These are phyloP conservation scores for Xestia sexstrigata DNA, from an alignment of 2,888 invertebrate species.

Conservation along the genomic window DNA sequence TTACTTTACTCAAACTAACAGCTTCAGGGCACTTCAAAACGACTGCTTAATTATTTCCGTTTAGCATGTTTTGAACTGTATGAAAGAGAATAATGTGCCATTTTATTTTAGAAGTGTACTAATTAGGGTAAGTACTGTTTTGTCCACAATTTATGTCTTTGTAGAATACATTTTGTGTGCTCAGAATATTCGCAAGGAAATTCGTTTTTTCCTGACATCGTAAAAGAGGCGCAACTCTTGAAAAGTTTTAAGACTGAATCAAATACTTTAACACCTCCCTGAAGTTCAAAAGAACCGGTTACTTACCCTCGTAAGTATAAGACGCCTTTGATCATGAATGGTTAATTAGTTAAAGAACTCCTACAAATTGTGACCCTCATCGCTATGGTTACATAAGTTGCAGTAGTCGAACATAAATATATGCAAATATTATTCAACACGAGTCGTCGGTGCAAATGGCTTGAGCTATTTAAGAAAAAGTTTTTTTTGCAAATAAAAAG, in stretches of 20 bases:
- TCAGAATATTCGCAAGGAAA: neutral
- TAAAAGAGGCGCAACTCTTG: slow-evolving; percentile 10
- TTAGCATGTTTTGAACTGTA: neutral
- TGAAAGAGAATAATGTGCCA: neutral
- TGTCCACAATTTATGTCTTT: neutral
- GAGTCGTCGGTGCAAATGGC: slow-evolving; percentile 67
- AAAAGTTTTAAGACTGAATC: slow-evolving; percentile 43
- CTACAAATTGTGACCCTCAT: slow-evolving; percentile 61
- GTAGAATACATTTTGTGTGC: neutral
- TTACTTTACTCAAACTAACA: neutral
- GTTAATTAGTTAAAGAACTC: slow-evolving; percentile 65
- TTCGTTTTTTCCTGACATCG: neutral
- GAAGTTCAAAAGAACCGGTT: slow-evolving; percentile 51
- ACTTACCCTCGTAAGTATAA: slow-evolving; percentile 47
- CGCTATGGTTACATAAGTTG: slow-evolving; percentile 66
- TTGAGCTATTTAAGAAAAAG: neutral
- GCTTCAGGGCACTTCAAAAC: neutral
- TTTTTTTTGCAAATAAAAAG: neutral
- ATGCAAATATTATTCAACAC: slow-evolving; percentile 77
- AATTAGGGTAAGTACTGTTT: neutral
- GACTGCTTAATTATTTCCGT: slow-evolving; percentile 3
- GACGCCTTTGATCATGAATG: slow-evolving; percentile 62
- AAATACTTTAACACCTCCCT: slow-evolving; percentile 58
- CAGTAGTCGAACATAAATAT: slow-evolving; percentile 68
- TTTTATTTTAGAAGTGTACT: neutral